Percentiles rank a stretch among this genome's conserved stretches.
Evolutionary conservation across 2,797 vertebrate genomes (phyloP).

Genomic region (Hafferia zeledoni): DNA sequence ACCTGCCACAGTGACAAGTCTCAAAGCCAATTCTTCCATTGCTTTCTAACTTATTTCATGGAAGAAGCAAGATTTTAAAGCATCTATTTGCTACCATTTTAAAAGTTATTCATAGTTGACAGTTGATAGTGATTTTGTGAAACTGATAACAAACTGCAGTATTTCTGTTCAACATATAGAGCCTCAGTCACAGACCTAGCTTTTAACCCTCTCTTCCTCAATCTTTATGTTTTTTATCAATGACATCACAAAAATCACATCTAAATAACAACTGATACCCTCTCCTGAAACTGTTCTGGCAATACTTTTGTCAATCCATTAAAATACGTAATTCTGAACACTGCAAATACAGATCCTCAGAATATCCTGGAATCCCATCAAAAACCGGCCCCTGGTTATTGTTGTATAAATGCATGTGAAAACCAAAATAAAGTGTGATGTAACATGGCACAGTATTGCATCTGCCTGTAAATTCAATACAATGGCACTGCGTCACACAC

Average conservation of each 20-base stretch:
- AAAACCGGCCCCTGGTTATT: not conserved
- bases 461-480: not conserved
- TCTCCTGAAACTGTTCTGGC: not conserved
- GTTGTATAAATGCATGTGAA: not conserved
- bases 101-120: not conserved
- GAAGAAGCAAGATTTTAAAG: not conserved
- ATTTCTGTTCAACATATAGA: not conserved
- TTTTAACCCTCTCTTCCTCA: not conserved
- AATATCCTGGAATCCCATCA: not conserved
- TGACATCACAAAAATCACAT: not conserved
- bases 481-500: not conserved
- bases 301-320: not conserved
- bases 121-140: not conserved
- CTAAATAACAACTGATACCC: not conserved
- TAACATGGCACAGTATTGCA: not conserved
- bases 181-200: not conserved
- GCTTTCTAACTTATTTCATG: not conserved
- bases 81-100: not conserved
- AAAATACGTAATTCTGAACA: not conserved
- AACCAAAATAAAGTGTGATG: not conserved
- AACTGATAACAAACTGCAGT: not conserved
- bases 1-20: not conserved
- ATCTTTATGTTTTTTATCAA: not conserved
- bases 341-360: not conserved
- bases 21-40: not conserved